Percentiles rank a stretch among this genome's conserved stretches.
These are phyloP conservation scores for Coelopa frigida DNA, from an alignment of 1,140 invertebrate species.

Conservation along the genomic window DNA sequence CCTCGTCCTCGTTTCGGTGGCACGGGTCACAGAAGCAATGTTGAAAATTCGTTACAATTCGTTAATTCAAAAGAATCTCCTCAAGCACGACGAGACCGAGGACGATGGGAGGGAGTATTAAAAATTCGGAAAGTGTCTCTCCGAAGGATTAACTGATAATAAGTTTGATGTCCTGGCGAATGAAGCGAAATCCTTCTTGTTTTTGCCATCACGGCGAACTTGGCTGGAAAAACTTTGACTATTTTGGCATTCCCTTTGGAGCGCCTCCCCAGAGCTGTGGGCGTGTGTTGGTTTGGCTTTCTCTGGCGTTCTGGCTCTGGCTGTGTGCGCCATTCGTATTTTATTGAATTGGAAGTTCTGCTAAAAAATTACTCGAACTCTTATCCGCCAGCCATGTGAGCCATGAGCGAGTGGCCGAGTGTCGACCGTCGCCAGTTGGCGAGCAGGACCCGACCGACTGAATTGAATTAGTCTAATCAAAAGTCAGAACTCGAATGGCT, in stretches of 20 bases:
- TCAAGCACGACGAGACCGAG: neutral
- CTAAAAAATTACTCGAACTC: conserved; percentile 10
- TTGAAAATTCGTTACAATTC: conserved; percentile 9
- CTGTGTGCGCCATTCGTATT: conserved; percentile 4
- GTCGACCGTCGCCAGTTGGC: neutral
- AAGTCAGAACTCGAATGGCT: too few relatives aligned
- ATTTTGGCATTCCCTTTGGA: too few relatives aligned
- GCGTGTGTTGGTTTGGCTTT: neutral
- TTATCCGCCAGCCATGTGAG: conserved; percentile 4
- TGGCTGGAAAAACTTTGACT: too few relatives aligned
- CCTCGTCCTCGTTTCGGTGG: too few relatives aligned
- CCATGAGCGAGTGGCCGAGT: neutral
- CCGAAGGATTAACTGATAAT: conserved; percentile 13
- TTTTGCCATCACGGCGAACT: too few relatives aligned
- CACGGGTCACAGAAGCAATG: too few relatives aligned
- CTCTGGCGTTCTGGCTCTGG: conserved; percentile 1
- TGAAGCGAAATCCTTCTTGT: neutral
- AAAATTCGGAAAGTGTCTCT: neutral
- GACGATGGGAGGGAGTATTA: neutral
- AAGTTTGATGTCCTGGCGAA: conserved; percentile 8
- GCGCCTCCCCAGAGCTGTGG: too few relatives aligned
- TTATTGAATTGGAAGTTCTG: conserved; percentile 13
- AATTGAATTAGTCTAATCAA: conserved; percentile 16
- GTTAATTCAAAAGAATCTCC: conserved; percentile 7
- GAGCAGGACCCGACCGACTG: conserved; percentile 2